A percentile compares a stretch with the other conserved stretches of the same genome.
These are phyloP conservation scores for Dipodomys merriami DNA, from an alignment of 2,113 vertebrate genomes.

Conservation along the genomic window DNA sequence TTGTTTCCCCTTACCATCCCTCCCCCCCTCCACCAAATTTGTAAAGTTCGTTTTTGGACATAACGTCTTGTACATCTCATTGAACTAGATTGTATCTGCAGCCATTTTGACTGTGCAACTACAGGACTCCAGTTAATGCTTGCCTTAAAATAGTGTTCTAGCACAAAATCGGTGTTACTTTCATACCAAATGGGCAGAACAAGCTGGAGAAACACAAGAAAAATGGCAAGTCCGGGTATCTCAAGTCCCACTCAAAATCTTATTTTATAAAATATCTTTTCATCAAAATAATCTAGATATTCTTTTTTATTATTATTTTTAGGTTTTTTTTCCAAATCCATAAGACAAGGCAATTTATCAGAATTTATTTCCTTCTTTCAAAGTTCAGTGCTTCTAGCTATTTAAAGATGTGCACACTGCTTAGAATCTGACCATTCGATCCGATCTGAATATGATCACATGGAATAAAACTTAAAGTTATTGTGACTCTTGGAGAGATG, in stretches of 20 bases:
- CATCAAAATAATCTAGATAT: slow-evolving; percentile 28
- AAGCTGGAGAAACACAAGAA: no score
- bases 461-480: slow-evolving; percentile 63
- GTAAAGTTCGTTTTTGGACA: no score
- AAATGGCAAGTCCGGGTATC: not conserved
- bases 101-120: no score
- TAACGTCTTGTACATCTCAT: no score
- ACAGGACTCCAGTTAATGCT: no score
- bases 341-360: slow-evolving; percentile 55
- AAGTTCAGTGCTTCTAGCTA: slow-evolving; percentile 48
- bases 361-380: slow-evolving; percentile 58
- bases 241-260: not conserved
- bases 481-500: slow-evolving; percentile 42
- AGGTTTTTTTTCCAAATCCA: slow-evolving; percentile 11
- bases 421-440: slow-evolving; percentile 71
- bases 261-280: slow-evolving; percentile 35
- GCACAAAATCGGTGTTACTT: no score
- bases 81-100: no score
- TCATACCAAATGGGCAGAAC: no score
- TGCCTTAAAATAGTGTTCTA: no score
- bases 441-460: slow-evolving; percentile 60
- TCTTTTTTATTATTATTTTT: not conserved
- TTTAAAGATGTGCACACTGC: slow-evolving; percentile 72
- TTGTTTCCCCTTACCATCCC: no score
- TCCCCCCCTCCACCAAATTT: no score